These are phyloP conservation scores for Agelas oroides DNA, from an alignment of 37 sponge, comb jelly and placozoan species.

Conservation along the genomic window DNA sequence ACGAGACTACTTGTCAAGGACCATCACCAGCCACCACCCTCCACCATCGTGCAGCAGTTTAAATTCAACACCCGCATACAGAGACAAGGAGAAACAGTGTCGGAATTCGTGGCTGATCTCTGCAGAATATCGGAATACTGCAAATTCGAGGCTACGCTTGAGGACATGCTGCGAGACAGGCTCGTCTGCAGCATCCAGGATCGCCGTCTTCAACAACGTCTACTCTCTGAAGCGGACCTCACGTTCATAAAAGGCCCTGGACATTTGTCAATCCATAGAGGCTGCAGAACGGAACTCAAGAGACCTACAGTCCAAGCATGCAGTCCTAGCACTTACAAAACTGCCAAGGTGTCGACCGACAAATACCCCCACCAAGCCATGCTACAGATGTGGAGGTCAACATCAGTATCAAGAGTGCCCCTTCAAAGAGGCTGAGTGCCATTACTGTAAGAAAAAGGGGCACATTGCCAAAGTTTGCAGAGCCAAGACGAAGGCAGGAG, in stretches of 20 bases:
- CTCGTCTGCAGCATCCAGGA: conserved; percentile 39
- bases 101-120: conserved; percentile 35
- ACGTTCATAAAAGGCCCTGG: conserved; percentile 37
- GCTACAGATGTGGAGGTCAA: conserved; percentile 56
- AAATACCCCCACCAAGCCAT: background rate
- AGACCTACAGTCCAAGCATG: background rate
- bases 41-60: conserved; percentile 44
- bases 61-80: conserved; percentile 33
- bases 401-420: conserved; percentile 25
- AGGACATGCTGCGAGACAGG: conserved; percentile 64
- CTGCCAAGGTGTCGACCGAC: background rate
- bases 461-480: conserved; percentile 54
- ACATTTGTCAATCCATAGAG: conserved; percentile 44
- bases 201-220: conserved; percentile 10
- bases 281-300: conserved; percentile 33
- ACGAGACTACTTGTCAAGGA: conserved; percentile 19
- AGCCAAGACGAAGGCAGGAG: too few relatives aligned
- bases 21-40: conserved; percentile 33
- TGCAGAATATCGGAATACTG: conserved; percentile 36
- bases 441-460: conserved; percentile 39
- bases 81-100: conserved; percentile 20
- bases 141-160: conserved; percentile 23
- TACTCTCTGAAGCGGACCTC: conserved; percentile 38
- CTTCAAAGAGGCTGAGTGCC: conserved; percentile 27
- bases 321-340: background rate